Percentiles rank a stretch among this genome's conserved stretches.
Evolutionary conservation across 2,888 invertebrate species (phyloP).

Genomic region (Synergus laeviventris): DNA sequence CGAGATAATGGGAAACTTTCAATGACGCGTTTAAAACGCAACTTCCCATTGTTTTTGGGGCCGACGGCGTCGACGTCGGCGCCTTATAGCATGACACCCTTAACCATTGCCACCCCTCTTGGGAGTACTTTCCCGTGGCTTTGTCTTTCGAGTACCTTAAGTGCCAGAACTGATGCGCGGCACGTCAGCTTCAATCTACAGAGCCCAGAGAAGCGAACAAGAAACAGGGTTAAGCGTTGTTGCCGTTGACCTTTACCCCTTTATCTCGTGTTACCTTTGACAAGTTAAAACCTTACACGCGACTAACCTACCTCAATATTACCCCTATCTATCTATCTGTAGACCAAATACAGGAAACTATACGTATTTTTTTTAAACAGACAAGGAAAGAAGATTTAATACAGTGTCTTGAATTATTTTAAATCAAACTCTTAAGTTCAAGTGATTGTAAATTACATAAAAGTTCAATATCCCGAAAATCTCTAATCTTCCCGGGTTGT

Average conservation of each 20-base stretch:
- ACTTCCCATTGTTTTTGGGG: conserved; percentile 30
- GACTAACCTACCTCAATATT: not conserved
- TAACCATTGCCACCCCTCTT: conserved; percentile 2
- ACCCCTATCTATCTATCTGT: not conserved
- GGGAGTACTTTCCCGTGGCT: conserved; percentile 19
- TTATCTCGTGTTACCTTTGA: not conserved
- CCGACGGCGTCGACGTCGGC: conserved; percentile 9
- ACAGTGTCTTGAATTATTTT: not conserved
- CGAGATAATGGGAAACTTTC: conserved; percentile 35
- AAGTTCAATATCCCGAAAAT: not conserved
- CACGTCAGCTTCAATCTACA: conserved; percentile 18
- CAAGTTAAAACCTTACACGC: not conserved
- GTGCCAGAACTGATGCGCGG: conserved; percentile 27
- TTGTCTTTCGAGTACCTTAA: conserved; percentile 33
- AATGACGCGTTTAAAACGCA: conserved; percentile 35
- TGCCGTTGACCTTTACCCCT: conserved; percentile 29
- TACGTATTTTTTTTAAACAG: no score
- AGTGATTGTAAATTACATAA: not conserved
- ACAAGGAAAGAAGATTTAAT: not conserved
- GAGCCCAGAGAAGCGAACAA: not conserved
- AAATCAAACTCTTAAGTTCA: not conserved
- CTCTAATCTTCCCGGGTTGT: not conserved
- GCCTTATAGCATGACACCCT: conserved; percentile 3
- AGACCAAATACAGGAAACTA: no score
- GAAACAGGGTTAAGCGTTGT: conserved; percentile 36